phyloP scores from a whole-genome alignment of 2,888 invertebrate genomes.

The Fragum sueziense region DNA sequence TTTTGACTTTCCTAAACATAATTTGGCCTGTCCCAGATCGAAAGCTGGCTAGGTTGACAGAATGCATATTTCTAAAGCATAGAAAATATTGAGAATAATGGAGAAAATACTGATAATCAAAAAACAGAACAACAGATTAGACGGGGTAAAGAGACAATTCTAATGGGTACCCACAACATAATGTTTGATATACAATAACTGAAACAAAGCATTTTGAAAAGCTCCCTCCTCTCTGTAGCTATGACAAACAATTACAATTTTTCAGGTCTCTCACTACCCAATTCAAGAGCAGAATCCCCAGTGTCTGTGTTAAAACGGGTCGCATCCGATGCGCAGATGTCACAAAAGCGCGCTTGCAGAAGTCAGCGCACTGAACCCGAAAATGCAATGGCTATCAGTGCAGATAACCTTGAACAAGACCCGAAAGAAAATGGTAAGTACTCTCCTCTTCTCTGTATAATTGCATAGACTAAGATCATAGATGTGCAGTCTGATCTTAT shows the following conservation, averaged over 20 bases:
- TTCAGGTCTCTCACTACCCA: slow-evolving; percentile 59
- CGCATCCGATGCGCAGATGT: slow-evolving; percentile 4
- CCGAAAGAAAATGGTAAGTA: background rate
- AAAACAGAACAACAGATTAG: background rate
- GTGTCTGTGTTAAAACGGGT: slow-evolving; percentile 17
- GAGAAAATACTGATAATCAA: too few species aligned
- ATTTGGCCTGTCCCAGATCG: too few species aligned
- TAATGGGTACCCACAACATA: too few species aligned
- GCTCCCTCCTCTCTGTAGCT: background rate
- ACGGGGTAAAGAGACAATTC: background rate
- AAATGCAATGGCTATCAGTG: slow-evolving; percentile 33
- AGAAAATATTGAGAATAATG: too few species aligned
- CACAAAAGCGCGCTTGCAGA: background rate
- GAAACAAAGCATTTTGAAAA: too few species aligned
- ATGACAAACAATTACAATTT: background rate
- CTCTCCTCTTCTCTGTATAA: too few species aligned
- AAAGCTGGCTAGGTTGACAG: too few species aligned
- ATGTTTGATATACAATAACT: too few species aligned
- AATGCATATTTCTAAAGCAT: too few species aligned
- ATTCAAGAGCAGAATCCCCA: slow-evolving; percentile 54
- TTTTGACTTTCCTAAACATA: too few species aligned
- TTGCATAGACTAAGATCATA: too few species aligned
- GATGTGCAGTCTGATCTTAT: too few species aligned
- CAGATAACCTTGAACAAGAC: slow-evolving; percentile 6
- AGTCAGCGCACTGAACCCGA: slow-evolving; percentile 26